phyloP scores from a whole-genome alignment of 2,113 vertebrate species.

The Xiphophorus hellerii region DNA sequence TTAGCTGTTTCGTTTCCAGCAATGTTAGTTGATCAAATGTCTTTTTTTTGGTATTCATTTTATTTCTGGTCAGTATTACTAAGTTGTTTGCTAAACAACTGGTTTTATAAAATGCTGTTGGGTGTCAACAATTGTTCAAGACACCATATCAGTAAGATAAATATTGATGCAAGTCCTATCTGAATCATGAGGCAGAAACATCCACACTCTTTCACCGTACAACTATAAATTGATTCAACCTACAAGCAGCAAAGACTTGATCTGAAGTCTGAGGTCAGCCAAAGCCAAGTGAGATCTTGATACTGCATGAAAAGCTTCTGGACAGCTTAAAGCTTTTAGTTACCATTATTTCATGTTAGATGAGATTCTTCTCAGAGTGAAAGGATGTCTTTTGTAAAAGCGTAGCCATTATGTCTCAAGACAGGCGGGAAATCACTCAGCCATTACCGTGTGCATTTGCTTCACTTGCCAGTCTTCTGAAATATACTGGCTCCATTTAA shows the following conservation, averaged over 20 bases:
- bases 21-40: not conserved
- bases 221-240: not conserved
- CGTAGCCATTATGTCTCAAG: slow-evolving; percentile 58
- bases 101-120: too few relatives aligned
- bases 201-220: not conserved
- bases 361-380: slow-evolving; percentile 16
- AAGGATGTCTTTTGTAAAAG: slow-evolving; percentile 33
- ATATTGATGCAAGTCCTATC: not conserved
- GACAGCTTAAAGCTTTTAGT: slow-evolving; percentile 29
- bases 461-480: slow-evolving; percentile 38
- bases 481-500: slow-evolving; percentile 52
- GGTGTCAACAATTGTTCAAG: not conserved
- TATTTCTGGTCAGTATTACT: not conserved
- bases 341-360: slow-evolving; percentile 16
- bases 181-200: not conserved
- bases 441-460: slow-evolving; percentile 68
- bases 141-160: not conserved
- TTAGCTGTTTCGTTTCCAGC: not conserved
- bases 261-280: not conserved
- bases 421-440: slow-evolving; percentile 48
- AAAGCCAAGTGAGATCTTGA: slow-evolving; percentile 14
- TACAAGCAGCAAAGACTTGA: not conserved
- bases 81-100: not conserved
- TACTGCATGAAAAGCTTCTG: slow-evolving; percentile 11
- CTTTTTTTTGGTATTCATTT: not conserved